These are phyloP conservation scores for Xerus inauris DNA, from an alignment of 2,113 vertebrate genomes.

Conservation along the genomic window DNA sequence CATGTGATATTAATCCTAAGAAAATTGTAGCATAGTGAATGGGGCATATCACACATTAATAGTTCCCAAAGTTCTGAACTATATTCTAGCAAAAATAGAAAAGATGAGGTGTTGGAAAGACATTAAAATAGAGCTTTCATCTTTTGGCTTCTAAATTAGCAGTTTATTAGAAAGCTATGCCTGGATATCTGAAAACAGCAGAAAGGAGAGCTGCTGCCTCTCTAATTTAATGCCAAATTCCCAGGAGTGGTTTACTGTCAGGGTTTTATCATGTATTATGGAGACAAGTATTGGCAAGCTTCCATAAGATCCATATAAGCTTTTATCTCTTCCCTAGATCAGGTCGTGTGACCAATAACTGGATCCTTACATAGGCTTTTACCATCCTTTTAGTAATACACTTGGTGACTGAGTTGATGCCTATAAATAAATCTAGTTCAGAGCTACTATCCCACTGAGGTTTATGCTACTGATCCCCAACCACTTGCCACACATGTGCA, in stretches of 20 bases:
- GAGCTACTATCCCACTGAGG: slow-evolving; percentile 49
- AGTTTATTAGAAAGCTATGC: slow-evolving; percentile 36
- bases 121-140: slow-evolving; percentile 50
- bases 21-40: neutral
- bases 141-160: slow-evolving; percentile 63
- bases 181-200: slow-evolving; percentile 57
- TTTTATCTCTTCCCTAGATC: slow-evolving; percentile 75
- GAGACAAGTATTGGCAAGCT: slow-evolving; percentile 67
- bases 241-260: slow-evolving; percentile 71
- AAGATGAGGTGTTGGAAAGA: neutral
- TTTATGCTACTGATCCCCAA: slow-evolving; percentile 60
- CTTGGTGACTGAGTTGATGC: slow-evolving; percentile 66
- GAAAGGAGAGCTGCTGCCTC: slow-evolving; percentile 14
- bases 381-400: slow-evolving; percentile 76
- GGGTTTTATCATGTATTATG: slow-evolving; percentile 68
- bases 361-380: slow-evolving; percentile 69
- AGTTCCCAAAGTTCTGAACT: neutral
- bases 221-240: slow-evolving; percentile 75
- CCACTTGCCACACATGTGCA: slow-evolving; percentile 56
- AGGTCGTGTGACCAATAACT: slow-evolving; percentile 65
- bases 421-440: slow-evolving; percentile 77
- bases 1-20: neutral
- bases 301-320: slow-evolving; percentile 80
- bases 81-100: neutral
- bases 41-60: neutral